Conservation (phyloP, 2,888 invertebrate species). For the Eristalinus aeneus region DNA sequence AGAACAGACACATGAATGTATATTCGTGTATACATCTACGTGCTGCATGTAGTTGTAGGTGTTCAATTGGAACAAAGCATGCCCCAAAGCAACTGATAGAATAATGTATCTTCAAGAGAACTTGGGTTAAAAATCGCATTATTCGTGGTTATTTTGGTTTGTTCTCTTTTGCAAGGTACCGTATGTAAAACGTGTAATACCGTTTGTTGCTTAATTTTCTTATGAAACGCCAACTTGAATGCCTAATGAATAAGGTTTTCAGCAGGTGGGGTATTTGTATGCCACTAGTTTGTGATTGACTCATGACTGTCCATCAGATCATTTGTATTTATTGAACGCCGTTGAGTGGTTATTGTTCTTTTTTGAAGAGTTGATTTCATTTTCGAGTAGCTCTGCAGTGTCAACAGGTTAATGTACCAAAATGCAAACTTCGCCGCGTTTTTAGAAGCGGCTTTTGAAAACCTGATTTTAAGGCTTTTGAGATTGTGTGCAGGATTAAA, state of each 20-base stretch:
- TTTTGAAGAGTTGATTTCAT: too few species aligned
- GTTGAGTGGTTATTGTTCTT: neutral
- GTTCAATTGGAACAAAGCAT: constrained; percentile 7
- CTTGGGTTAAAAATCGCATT: constrained; percentile 40
- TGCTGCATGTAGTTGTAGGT: neutral
- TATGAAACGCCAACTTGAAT: neutral
- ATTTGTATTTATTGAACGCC: neutral
- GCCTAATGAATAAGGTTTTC: neutral
- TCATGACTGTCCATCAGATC: neutral
- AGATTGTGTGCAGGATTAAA: too few species aligned
- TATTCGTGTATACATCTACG: neutral
- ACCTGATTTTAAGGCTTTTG: too few species aligned
- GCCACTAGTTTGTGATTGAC: neutral
- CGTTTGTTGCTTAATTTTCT: neutral
- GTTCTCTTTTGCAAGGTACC: constrained; percentile 9
- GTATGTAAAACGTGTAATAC: neutral
- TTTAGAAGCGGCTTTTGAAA: too few species aligned
- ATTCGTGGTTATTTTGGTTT: constrained; percentile 17
- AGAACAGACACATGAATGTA: neutral
- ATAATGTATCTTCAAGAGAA: neutral
- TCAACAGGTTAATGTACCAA: too few species aligned
- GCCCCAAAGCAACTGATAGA: constrained; percentile 21
- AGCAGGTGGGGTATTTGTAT: neutral
- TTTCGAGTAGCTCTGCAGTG: too few species aligned
- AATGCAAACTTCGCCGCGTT: too few species aligned